phyloP scores from a whole-genome alignment of 30 jellyfish, hydroid and myxozoan species.

The Aurelia aurita region DNA sequence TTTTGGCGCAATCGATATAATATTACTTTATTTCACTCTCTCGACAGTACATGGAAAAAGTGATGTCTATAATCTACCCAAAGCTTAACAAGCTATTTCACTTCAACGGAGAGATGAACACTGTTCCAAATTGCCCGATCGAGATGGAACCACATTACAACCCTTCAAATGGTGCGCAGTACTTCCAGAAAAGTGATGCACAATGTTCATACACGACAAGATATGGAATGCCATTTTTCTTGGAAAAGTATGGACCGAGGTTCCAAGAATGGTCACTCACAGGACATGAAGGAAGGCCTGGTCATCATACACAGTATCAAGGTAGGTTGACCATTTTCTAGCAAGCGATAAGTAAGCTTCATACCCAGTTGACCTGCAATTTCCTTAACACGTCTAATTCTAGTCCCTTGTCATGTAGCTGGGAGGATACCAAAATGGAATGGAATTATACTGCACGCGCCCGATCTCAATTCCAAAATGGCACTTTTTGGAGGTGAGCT shows the following conservation, averaged over 20 bases:
- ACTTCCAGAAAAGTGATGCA: slow-evolving; percentile 79
- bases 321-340: too few relatives aligned
- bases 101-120: slow-evolving; percentile 86
- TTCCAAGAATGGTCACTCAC: slow-evolving; percentile 97
- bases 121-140: slow-evolving; percentile 96
- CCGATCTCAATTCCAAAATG: too few relatives aligned
- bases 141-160: slow-evolving; percentile 91
- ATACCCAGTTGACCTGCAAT: too few relatives aligned
- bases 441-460: too few relatives aligned
- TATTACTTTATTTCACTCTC: too few relatives aligned
- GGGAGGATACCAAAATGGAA: too few relatives aligned
- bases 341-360: too few relatives aligned
- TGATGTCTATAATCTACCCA: slow-evolving; percentile 82
- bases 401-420: too few relatives aligned
- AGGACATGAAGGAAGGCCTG: slow-evolving; percentile 99
- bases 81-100: slow-evolving; percentile 60
- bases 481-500: too few relatives aligned
- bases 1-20: too few relatives aligned
- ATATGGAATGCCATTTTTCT: slow-evolving; percentile 91
- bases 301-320: slow-evolving; percentile 92
- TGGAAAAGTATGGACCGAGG: slow-evolving; percentile 95
- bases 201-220: slow-evolving; percentile 75
- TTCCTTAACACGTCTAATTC: too few relatives aligned
- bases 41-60: slow-evolving; percentile 60
- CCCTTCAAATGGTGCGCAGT: slow-evolving; percentile 95